Evolutionary conservation across 2,113 vertebrate genomes (phyloP), one percentile per base, ranked within the genome.

Genomic region (Rhabdomys dilectus): DNA sequence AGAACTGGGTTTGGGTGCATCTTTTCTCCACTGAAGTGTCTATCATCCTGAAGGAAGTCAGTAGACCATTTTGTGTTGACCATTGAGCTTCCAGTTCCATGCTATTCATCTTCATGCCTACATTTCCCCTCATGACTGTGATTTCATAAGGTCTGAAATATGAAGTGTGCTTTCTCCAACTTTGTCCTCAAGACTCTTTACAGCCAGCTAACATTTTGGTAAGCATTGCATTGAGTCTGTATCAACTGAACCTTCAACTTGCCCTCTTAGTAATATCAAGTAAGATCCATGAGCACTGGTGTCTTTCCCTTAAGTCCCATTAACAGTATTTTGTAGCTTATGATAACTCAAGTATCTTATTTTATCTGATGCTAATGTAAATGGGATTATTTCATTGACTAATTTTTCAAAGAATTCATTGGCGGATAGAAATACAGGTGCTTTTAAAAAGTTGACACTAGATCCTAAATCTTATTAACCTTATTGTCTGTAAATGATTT

Each of bases 161-260:
- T 10, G 21, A 85, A 80, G 24, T 58, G 6, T 39, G 3, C 31
- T 45, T 58, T 51, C 26, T 86, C 45, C 70, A 66, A 22, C 19
- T 80, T 66, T 88, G 19, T 72, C 88, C 80, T 92, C 60, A 77
- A 70, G 89, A 89, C 15, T 91, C 87, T 94, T 51, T 34, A 56
- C 24, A 92, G 51, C 36, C 77, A 76, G 7, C 39, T 72, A 31
- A 72, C 36, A 84, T 85, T 84, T 89, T 45, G 10, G 48, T 88
- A 68, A 92, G 76, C 8, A 70, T 68, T 70, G 1, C 34, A 22
- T 60, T 70, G 48, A 24, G 21, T 80, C 21, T 48, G 4, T 58
- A 58, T 36, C 12, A n/a, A 36, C 77, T 56, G 26, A 91, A 64
- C 78, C 22, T 73, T 34, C 39, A 56, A 87, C 24, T 56, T 68